phyloP scores from a whole-genome alignment of 1,140 invertebrate genomes.

The Drosophila oshimai region DNA sequence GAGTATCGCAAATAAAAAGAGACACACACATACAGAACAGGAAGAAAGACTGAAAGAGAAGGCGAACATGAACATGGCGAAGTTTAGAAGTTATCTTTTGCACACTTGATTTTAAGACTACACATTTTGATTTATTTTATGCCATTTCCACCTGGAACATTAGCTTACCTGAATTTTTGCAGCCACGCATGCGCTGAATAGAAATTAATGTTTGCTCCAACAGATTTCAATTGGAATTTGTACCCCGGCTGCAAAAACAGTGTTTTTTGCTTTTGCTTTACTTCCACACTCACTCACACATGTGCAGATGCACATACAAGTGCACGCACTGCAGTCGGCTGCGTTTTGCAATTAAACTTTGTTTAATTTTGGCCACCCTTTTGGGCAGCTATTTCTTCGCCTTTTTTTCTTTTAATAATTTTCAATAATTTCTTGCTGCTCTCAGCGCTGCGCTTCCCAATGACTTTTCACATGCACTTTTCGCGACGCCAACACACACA shows the following conservation, averaged over 20 bases:
- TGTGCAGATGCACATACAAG: constrained; percentile 32
- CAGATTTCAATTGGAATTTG: constrained; percentile 66
- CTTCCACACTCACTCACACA: constrained; percentile 19
- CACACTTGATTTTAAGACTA: neutral
- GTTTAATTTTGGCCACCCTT: neutral
- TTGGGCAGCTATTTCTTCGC: constrained; percentile 1
- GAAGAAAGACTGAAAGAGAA: neutral
- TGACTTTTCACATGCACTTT: constrained; percentile 60
- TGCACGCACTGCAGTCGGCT: constrained; percentile 53
- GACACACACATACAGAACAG: no score
- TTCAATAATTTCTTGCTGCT: constrained; percentile 1
- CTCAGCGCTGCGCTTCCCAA: constrained; percentile 7
- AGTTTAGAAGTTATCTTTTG: neutral
- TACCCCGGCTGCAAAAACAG: constrained; percentile 43
- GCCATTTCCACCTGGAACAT: neutral
- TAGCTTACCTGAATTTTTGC: neutral
- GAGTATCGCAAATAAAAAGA: no score
- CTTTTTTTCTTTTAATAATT: neutral
- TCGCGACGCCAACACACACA: constrained; percentile 33
- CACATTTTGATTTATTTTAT: no score
- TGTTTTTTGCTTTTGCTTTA: constrained; percentile 29
- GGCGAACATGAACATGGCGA: no score
- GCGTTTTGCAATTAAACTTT: constrained; percentile 22
- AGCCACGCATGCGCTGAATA: constrained; percentile 49
- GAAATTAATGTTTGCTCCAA: constrained; percentile 2